Base-by-base conservation (phyloP, 1,140 invertebrate genomes). In the Oryzaephilus surinamensis region DNA sequence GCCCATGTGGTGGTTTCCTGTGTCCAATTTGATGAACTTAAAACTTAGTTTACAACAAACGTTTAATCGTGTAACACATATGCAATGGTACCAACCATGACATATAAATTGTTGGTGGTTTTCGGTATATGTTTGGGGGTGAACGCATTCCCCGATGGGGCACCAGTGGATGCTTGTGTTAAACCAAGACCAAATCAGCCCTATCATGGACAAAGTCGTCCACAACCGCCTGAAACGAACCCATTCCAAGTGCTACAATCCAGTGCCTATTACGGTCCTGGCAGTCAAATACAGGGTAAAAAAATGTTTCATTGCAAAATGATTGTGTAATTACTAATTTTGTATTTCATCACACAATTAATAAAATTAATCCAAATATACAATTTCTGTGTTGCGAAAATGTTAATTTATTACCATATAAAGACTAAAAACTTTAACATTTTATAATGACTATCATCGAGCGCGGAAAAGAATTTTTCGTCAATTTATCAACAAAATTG, bases 151-250 rank as follows among this genome's bases (percentile, higher is more conserved):
- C 81, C 81, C 0, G 79, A 84, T 48, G 82, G 82, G 6, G 81
- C 77, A 3, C 82, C 82, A 0, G 73, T 83, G 6, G 81, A 84
- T 55, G 74, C 77, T 13, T 85, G 81, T 52, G 80, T 84, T 0
- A 82, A 81, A 51, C 68, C 74, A 13, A 65, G 71, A 14, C 69
- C 74, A 1, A 84, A 83, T 63, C 76, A 79, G 48, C 81, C 81
- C 0, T 77, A 84, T 58, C 81, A 85, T 46, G 78, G 81, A 17
- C 69, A 76, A 45, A 72, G 77, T 8, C 62, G 71, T 13, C 64
- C 78, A 1, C 78, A 81, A 50, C 65, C 77, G 0, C 49, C 67
- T 2, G 57, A 71, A 1, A 73, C 70, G 0, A 72, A 73, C 47
- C 81, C 81, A 8, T 84, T 77, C 53, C 67, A 70, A 37, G 60